These are phyloP conservation scores for Epinephelus lanceolatus DNA, from an alignment of 2,113 vertebrate species.

Conservation along the genomic window DNA sequence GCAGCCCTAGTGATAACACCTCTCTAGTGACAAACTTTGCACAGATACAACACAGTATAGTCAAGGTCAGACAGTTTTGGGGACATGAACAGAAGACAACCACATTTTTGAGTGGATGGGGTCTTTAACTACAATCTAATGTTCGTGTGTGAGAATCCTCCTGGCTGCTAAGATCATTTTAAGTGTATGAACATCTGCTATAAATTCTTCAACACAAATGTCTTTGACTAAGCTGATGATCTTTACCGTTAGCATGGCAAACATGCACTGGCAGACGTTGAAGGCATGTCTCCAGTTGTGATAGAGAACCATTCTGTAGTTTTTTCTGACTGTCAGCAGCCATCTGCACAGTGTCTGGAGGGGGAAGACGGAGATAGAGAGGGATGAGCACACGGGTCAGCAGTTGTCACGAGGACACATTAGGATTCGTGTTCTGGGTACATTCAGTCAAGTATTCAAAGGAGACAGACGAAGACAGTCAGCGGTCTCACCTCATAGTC, in stretches of 20 bases:
- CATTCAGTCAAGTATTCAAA: conserved; percentile 28
- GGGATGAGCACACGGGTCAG: conserved; percentile 44
- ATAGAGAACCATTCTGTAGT: conserved; percentile 98
- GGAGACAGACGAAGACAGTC: neutral
- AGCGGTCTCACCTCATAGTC: conserved; percentile 94
- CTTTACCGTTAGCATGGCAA: conserved; percentile 96
- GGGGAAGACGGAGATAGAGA: conserved; percentile 57
- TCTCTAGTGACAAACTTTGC: too few species aligned
- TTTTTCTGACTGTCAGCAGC: conserved; percentile 98
- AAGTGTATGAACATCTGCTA: neutral
- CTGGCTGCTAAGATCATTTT: neutral
- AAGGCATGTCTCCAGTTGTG: conserved; percentile 99
- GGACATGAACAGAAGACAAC: too few species aligned
- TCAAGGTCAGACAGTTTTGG: too few species aligned
- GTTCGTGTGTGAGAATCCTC: neutral
- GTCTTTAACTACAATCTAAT: too few species aligned
- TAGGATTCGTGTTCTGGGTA: neutral
- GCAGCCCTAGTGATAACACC: too few species aligned
- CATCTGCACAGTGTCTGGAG: conserved; percentile 95
- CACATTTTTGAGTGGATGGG: too few species aligned
- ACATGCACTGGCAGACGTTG: conserved; percentile 99
- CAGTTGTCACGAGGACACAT: conserved; percentile 6
- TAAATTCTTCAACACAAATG: neutral
- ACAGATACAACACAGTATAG: too few species aligned
- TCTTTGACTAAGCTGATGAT: neutral